A percentile compares a stretch with the other conserved stretches of the same genome.
phyloP scores from a whole-genome alignment of 2,797 vertebrate genomes.

The Sebastes cheni region DNA sequence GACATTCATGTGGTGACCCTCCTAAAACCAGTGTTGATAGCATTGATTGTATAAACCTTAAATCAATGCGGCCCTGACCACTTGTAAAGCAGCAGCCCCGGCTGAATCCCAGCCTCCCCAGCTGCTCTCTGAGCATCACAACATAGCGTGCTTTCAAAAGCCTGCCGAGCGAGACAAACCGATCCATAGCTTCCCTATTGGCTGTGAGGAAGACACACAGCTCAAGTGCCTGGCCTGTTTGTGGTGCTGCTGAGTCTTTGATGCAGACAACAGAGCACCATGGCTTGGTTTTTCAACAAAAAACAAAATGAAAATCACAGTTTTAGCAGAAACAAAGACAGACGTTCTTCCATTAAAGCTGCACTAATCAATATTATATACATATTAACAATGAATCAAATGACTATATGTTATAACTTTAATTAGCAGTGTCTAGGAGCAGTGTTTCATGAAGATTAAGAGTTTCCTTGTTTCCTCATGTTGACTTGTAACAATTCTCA shows the following conservation, averaged over 20 bases:
- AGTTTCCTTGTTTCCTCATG: neutral
- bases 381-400: neutral
- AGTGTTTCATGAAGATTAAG: neutral
- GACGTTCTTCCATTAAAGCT: neutral
- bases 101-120: constrained; percentile 42
- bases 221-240: constrained; percentile 32
- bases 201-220: constrained; percentile 29
- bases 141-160: constrained; percentile 60
- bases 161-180: constrained; percentile 53
- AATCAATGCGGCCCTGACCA: constrained; percentile 63
- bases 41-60: constrained; percentile 70
- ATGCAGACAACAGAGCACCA: constrained; percentile 25
- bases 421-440: no score
- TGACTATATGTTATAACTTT: neutral
- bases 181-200: constrained; percentile 61
- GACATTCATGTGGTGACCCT: constrained; percentile 64
- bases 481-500: neutral
- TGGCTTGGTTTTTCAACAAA: neutral
- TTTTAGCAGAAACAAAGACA: neutral
- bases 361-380: neutral
- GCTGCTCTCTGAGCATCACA: constrained; percentile 43
- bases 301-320: neutral
- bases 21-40: constrained; percentile 61
- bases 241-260: constrained; percentile 46
- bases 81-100: constrained; percentile 62